Base-by-base conservation (phyloP, 2,113 vertebrate genomes). In the Lepisosteus osseus region DNA sequence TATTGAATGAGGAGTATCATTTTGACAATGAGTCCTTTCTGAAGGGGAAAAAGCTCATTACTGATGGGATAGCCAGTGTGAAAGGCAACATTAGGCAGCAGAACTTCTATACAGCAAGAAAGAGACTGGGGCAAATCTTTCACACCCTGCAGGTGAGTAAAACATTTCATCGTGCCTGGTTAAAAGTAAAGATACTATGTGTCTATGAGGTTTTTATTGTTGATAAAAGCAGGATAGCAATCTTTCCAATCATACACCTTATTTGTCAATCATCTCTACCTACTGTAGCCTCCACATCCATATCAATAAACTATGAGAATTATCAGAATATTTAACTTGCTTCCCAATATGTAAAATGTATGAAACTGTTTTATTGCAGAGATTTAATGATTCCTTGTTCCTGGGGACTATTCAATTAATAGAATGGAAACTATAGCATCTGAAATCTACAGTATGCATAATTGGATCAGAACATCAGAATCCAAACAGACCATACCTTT, bases 131-230 rank as follows among this genome's bases (percentile, higher is more conserved):
- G 54, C 41, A 67, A 40, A 73, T 85, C 12, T 54, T 80, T 0
- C 88, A 90, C 73, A 82, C 87, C n/a, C 72, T 89, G 61, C 88
- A 90, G 85, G 89, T 87, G 54, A 40, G 43, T 63, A 70, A 15
- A n/a, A 12, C 56, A 6, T 59, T 13, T 4, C 3, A 6, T 12
- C 7, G 1, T n/a, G 3, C 7, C n/a, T 4, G n/a, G 29, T 29
- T 29, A n/a, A 17, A 17, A 17, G 15, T 17, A 17, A 17, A 17
- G 15, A 17, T 17, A 17, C 8, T 17, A 7, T 63, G 29, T 59
- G 12, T 9, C 1, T 54, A 44, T 11, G 57, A 8, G n/a, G 42
- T 13, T 7, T 14, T 57, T 41, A 44, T 2, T 67, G 59, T 14
- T 4, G 6, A 4, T 42, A 45, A 17, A 6, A 0, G 11, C 47